Conservation (phyloP, 2,113 vertebrate genomes). For the Terrapene triunguis region DNA sequence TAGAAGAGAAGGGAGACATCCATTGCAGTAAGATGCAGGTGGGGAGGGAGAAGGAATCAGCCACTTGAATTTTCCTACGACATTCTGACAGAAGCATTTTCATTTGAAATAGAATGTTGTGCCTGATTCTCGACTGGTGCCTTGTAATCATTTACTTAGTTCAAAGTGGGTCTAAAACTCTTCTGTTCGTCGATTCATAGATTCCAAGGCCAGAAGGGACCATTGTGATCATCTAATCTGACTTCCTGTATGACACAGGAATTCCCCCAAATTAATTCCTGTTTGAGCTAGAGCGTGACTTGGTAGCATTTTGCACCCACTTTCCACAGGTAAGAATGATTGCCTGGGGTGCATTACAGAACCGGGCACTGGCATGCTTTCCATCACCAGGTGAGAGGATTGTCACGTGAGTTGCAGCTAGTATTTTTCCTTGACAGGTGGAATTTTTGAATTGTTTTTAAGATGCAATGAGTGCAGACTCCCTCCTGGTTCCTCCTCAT, state of each 20-base stretch:
- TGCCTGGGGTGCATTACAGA: neutral
- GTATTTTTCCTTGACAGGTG: neutral
- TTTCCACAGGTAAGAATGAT: neutral
- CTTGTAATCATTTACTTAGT: neutral
- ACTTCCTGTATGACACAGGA: neutral
- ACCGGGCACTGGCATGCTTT: neutral
- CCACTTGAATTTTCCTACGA: neutral
- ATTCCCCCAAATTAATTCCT: neutral
- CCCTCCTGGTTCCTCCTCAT: neutral
- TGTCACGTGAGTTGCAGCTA: neutral
- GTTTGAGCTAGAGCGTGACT: neutral
- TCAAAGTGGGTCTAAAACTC: neutral
- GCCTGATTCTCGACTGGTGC: neutral
- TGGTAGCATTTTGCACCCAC: neutral
- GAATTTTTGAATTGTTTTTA: neutral
- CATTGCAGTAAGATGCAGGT: neutral
- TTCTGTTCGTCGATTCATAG: neutral
- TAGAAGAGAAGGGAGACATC: neutral
- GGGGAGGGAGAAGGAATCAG: neutral
- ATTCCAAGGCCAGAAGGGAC: neutral
- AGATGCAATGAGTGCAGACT: neutral
- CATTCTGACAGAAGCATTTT: neutral
- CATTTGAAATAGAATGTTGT: neutral
- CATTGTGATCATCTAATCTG: neutral
- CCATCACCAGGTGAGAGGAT: neutral